These are phyloP conservation scores for Tridacna gigas DNA, from an alignment of 2,888 invertebrate species.

Conservation along the genomic window DNA sequence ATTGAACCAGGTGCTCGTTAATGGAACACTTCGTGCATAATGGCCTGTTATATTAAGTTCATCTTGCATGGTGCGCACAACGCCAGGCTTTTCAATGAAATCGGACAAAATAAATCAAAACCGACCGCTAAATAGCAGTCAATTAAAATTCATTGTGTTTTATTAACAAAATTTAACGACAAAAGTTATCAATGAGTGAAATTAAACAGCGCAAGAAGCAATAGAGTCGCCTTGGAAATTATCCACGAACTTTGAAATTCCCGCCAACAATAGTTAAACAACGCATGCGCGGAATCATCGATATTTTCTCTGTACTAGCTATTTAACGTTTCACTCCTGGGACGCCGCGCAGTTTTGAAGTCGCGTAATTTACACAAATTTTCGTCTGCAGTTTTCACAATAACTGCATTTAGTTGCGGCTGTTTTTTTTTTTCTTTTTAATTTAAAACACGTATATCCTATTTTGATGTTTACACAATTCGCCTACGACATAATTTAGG, in stretches of 20 bases:
- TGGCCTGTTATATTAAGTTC: constrained; percentile 28
- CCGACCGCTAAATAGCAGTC: constrained; percentile 48
- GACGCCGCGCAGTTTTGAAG: neutral
- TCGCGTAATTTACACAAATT: constrained; percentile 11
- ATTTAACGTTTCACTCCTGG: neutral
- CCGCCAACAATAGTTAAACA: constrained; percentile 42
- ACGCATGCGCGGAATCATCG: constrained; percentile 63
- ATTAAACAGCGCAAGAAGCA: constrained; percentile 42
- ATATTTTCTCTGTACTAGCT: constrained; percentile 35
- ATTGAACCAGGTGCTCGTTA: constrained; percentile 59
- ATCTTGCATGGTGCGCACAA: constrained; percentile 40
- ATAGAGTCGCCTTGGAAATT: constrained; percentile 16
- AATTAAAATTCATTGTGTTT: constrained; percentile 59
- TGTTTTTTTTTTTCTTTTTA: too few relatives aligned
- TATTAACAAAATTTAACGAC: constrained; percentile 57
- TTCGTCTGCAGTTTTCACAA: constrained; percentile 15
- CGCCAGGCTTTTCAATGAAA: constrained; percentile 49
- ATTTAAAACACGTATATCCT: too few relatives aligned
- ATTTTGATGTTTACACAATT: neutral
- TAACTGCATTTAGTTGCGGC: neutral
- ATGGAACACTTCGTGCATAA: constrained; percentile 43
- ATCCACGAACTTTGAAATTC: constrained; percentile 44
- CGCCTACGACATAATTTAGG: neutral
- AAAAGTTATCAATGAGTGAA: constrained; percentile 55
- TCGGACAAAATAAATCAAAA: constrained; percentile 52